A percentile compares a stretch with the other conserved stretches of the same genome.
Evolutionary conservation across 2,113 vertebrate genomes (phyloP).

Genomic region (Microtus pennsylvanicus): DNA sequence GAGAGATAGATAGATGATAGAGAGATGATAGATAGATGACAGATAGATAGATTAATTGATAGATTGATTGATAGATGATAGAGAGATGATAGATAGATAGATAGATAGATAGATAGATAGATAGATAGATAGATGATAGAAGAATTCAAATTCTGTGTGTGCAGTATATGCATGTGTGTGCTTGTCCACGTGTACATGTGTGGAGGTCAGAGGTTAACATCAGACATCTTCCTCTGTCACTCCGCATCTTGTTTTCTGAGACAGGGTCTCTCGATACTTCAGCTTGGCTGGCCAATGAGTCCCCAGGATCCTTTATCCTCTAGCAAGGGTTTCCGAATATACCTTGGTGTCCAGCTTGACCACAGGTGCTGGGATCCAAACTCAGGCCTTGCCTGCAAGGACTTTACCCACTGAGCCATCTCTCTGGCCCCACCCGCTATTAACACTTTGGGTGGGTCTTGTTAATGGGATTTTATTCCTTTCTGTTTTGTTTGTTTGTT

Average conservation of each 20-base stretch:
- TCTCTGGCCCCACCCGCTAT: background rate
- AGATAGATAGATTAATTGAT: too few relatives aligned
- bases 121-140: background rate
- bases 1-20: background rate
- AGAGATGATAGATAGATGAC: too few relatives aligned
- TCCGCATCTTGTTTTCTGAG: background rate
- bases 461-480: background rate
- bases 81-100: too few relatives aligned
- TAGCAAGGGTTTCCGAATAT: background rate
- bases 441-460: background rate
- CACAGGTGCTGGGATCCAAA: background rate
- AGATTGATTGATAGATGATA: too few relatives aligned
- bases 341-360: background rate
- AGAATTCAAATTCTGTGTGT: background rate
- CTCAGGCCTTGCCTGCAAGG: background rate
- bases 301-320: background rate
- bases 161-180: too few relatives aligned
- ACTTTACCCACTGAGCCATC: background rate
- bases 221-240: background rate
- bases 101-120: too few relatives aligned
- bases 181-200: background rate
- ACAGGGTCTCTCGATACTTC: background rate
- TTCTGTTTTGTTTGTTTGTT: background rate
- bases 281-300: background rate
- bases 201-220: background rate